Conservation (phyloP, 2,113 vertebrate genomes). For the Marcusenius ussheri region DNA sequence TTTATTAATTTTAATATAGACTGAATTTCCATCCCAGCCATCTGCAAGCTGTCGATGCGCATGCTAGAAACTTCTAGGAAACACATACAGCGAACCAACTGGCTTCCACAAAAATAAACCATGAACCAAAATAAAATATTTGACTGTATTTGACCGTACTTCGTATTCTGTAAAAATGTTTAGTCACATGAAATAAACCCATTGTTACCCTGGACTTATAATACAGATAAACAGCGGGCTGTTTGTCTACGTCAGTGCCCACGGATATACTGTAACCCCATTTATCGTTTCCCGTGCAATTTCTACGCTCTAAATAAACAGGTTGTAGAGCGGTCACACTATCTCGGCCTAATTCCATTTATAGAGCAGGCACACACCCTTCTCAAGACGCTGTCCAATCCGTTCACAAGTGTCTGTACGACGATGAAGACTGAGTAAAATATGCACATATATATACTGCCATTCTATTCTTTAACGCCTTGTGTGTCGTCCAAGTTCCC, state of each 20-base stretch:
- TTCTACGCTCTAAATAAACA: conserved; percentile 43
- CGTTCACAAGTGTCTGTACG: conserved; percentile 24
- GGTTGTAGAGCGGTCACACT: conserved; percentile 17
- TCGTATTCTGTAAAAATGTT: not conserved
- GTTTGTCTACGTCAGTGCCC: conserved; percentile 16
- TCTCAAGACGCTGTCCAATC: conserved; percentile 52
- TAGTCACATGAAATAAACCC: not conserved
- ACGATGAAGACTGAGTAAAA: conserved; percentile 49
- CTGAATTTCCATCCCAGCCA: not conserved
- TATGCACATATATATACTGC: conserved; percentile 64
- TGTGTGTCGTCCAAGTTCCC: conserved; percentile 55
- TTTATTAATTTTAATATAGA: not conserved
- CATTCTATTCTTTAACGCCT: conserved; percentile 42
- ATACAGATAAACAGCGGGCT: not conserved
- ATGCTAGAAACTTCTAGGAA: not conserved
- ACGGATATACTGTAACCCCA: conserved; percentile 33
- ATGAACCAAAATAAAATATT: not conserved
- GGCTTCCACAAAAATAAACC: not conserved
- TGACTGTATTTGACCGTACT: not conserved
- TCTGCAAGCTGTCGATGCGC: not conserved
- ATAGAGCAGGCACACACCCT: conserved; percentile 48
- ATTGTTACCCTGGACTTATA: not conserved
- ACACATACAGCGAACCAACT: not conserved
- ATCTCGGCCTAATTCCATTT: conserved; percentile 48
- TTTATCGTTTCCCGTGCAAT: conserved; percentile 36